A percentile compares a stretch with the other conserved stretches of the same genome.
Evolutionary conservation across 2,797 vertebrate genomes (phyloP).

Genomic region (Bradypodion pumilum): DNA sequence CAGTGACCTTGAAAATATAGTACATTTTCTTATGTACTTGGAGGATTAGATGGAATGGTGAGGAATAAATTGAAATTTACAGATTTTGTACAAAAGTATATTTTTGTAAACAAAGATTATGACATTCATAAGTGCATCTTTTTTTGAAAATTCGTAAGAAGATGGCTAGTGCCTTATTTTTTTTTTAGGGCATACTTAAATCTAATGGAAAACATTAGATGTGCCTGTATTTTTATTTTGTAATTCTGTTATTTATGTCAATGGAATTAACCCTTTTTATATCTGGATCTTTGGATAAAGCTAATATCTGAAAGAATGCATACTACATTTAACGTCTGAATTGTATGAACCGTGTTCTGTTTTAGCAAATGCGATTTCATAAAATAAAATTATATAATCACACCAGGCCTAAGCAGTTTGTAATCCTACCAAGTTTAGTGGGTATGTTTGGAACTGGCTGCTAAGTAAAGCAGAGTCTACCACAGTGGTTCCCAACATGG

Average conservation of each 20-base stretch:
- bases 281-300: background rate
- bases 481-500: no score
- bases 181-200: conserved; percentile 23
- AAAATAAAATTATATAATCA: background rate
- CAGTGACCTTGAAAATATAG: background rate
- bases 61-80: background rate
- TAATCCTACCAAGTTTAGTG: background rate
- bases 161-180: conserved; percentile 47
- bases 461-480: no score
- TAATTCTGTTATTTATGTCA: background rate
- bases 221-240: background rate
- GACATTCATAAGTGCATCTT: background rate
- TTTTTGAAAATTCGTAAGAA: conserved; percentile 8
- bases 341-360: background rate
- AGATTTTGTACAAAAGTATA: conserved; percentile 2
- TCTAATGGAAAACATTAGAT: background rate
- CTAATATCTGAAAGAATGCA: background rate
- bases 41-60: no score
- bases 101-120: background rate
- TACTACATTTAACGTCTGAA: background rate
- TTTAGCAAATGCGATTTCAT: background rate
- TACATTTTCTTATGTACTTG: background rate
- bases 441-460: no score
- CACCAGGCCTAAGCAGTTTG: background rate
- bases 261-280: background rate